Evolutionary conservation across 2,113 vertebrate genomes (phyloP).

Genomic region (Gracilinanus agilis): DNA sequence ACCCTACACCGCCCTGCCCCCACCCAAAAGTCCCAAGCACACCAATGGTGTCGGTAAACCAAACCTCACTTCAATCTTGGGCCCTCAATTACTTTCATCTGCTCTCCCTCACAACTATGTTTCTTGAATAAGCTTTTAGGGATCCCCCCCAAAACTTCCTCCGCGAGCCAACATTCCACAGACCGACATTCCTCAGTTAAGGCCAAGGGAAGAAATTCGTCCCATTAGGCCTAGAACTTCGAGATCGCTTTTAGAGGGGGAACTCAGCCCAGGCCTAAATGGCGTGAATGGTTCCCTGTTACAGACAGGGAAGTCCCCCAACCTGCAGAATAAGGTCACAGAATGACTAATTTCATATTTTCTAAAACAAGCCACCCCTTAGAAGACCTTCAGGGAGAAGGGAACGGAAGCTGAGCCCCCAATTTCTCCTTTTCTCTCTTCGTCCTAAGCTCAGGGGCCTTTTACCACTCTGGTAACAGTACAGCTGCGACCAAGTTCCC

Average conservation of each 20-base stretch:
- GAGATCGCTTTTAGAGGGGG: background rate
- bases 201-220: background rate
- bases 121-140: background rate
- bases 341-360: background rate
- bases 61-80: background rate
- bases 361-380: too few relatives aligned
- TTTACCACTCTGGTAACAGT: background rate
- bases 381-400: background rate
- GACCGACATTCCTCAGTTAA: background rate
- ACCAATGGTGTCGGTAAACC: background rate
- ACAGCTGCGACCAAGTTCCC: slow-evolving; percentile 35
- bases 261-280: background rate
- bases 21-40: background rate
- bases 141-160: background rate
- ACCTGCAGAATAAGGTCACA: background rate
- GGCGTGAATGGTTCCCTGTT: background rate
- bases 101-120: background rate
- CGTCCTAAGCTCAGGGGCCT: slow-evolving; percentile 52
- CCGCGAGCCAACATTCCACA: background rate
- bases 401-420: background rate
- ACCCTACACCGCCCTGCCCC: background rate
- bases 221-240: background rate
- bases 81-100: background rate
- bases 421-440: background rate
- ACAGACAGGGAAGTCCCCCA: background rate